These are phyloP conservation scores for Suricata suricatta DNA, from an alignment of 2,113 vertebrate species.

Conservation along the genomic window DNA sequence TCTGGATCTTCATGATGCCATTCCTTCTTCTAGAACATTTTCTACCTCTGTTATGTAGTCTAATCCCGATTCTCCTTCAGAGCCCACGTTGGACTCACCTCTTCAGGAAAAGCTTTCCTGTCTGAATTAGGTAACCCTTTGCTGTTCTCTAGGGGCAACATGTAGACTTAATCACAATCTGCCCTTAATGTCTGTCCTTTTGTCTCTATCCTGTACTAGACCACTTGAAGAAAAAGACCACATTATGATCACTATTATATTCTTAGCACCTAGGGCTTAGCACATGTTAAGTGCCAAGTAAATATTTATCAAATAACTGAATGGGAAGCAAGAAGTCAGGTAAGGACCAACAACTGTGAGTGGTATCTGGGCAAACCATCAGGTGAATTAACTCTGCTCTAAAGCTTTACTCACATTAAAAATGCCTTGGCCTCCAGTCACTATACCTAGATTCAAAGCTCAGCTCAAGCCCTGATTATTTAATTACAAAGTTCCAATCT, in stretches of 20 bases:
- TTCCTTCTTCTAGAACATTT: neutral
- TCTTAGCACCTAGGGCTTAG: neutral
- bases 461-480: neutral
- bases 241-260: neutral
- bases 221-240: neutral
- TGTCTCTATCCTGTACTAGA: neutral
- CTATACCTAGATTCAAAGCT: neutral
- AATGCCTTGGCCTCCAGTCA: neutral
- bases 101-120: neutral
- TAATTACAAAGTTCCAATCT: neutral
- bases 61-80: neutral
- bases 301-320: slow-evolving; percentile 16
- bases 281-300: neutral
- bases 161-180: neutral
- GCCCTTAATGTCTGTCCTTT: neutral
- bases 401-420: neutral
- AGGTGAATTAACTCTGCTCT: neutral
- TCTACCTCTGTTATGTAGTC: neutral
- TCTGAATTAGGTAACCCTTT: neutral
- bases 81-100: neutral
- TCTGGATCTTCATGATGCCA: neutral
- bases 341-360: neutral
- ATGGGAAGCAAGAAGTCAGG: neutral
- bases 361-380: neutral
- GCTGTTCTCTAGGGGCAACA: neutral